phyloP scores from a whole-genome alignment of 2,888 invertebrate species.

The Lacanobia oleracea region DNA sequence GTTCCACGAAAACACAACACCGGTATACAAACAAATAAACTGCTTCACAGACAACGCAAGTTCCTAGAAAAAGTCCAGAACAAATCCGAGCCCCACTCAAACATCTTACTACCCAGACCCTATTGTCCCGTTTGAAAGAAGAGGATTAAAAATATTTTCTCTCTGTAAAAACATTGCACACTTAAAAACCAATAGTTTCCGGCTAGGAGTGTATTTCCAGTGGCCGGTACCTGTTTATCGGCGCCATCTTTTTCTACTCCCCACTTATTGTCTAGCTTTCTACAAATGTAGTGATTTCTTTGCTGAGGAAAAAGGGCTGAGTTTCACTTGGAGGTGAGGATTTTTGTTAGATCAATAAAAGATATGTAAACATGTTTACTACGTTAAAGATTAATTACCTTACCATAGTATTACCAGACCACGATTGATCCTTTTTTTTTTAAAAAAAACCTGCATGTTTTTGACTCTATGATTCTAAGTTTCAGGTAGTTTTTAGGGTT shows the following conservation, averaged over 20 bases:
- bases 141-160: constrained; percentile 53
- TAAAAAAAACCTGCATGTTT: no score
- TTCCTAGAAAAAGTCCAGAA: constrained; percentile 21
- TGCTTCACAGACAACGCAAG: neutral
- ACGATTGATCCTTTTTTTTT: no score
- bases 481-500: no score
- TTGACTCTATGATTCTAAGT: no score
- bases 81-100: constrained; percentile 19
- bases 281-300: constrained; percentile 68
- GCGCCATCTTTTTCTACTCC: constrained; percentile 64
- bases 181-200: constrained; percentile 57
- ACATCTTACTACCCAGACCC: constrained; percentile 10
- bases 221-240: constrained; percentile 64
- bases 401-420: no score
- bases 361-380: no score
- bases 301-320: constrained; percentile 44
- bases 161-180: constrained; percentile 44
- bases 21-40: constrained; percentile 15
- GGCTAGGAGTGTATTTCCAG: constrained; percentile 52
- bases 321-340: neutral
- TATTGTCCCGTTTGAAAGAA: constrained; percentile 34
- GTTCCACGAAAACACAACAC: neutral
- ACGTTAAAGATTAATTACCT: no score
- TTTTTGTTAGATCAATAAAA: no score
- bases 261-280: constrained; percentile 66